Percentiles rank a stretch among this genome's conserved stretches.
These are phyloP conservation scores for Drosophila parvula DNA, from an alignment of 1,140 invertebrate genomes.

Conservation along the genomic window DNA sequence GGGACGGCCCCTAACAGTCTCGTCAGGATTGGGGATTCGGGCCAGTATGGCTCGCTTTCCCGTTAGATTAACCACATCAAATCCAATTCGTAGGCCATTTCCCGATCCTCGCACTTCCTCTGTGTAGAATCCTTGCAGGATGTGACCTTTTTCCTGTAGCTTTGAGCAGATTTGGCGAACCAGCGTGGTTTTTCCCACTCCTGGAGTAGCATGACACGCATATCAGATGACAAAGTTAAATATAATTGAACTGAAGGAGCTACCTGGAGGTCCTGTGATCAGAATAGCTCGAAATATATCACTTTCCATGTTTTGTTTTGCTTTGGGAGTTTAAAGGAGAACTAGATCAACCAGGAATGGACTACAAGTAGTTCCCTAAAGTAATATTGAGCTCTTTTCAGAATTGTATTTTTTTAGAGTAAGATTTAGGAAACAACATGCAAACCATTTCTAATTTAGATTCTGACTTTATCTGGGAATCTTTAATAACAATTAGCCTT, in stretches of 20 bases:
- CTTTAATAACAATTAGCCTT: too few species aligned
- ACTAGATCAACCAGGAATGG: slow-evolving; percentile 40
- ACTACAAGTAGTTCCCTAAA: neutral
- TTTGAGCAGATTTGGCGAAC: slow-evolving; percentile 43
- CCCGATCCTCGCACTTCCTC: slow-evolving; percentile 43
- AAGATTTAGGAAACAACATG: neutral
- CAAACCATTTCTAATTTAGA: too few species aligned
- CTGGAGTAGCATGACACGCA: neutral
- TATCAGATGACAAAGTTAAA: neutral
- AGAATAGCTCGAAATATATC: slow-evolving; percentile 31
- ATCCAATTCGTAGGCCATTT: slow-evolving; percentile 51
- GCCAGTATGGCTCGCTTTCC: slow-evolving; percentile 51
- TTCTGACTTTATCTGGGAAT: too few species aligned
- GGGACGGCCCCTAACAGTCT: slow-evolving; percentile 28
- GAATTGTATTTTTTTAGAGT: too few species aligned
- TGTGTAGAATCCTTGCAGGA: slow-evolving; percentile 60
- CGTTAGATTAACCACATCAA: slow-evolving; percentile 55
- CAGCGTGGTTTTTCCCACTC: slow-evolving; percentile 65
- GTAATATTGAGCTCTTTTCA: neutral
- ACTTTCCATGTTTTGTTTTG: slow-evolving; percentile 31
- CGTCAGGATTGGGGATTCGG: slow-evolving; percentile 1
- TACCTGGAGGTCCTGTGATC: slow-evolving; percentile 61
- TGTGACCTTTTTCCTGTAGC: slow-evolving; percentile 3
- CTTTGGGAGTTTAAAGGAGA: neutral
- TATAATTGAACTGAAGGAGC: neutral